Percentiles rank a stretch among this genome's conserved stretches.
phyloP scores from a whole-genome alignment of 2,113 vertebrate species.

The Oplegnathus fasciatus region DNA sequence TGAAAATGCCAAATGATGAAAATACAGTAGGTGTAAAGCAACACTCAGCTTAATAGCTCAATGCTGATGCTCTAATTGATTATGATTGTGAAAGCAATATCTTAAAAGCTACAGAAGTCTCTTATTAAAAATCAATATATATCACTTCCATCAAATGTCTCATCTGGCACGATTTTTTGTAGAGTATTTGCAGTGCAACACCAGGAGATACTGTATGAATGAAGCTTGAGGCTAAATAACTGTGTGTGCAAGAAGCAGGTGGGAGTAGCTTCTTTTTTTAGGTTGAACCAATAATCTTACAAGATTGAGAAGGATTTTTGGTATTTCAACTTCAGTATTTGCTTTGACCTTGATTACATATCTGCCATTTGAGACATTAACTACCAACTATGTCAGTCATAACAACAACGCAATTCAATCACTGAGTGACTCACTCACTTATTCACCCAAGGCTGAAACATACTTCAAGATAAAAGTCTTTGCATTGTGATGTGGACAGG shows the following conservation, averaged over 20 bases:
- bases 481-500: background rate
- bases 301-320: background rate
- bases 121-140: constrained; percentile 79
- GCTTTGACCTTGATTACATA: background rate
- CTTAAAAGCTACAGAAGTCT: constrained; percentile 81
- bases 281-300: background rate
- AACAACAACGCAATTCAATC: background rate
- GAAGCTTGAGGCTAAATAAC: background rate
- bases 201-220: background rate
- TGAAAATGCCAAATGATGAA: constrained; percentile 70
- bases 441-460: constrained; percentile 22
- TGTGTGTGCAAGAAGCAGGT: background rate
- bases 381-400: background rate
- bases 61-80: constrained; percentile 74
- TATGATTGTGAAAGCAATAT: constrained; percentile 79
- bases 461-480: background rate
- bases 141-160: constrained; percentile 72
- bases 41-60: constrained; percentile 68
- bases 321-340: background rate
- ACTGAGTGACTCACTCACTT: background rate
- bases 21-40: constrained; percentile 67
- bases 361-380: background rate
- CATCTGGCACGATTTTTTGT: constrained; percentile 59
- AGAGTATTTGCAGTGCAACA: constrained; percentile 6
- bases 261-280: background rate